phyloP scores from a whole-genome alignment of 2,113 vertebrate species.

The Prinia subflava region DNA sequence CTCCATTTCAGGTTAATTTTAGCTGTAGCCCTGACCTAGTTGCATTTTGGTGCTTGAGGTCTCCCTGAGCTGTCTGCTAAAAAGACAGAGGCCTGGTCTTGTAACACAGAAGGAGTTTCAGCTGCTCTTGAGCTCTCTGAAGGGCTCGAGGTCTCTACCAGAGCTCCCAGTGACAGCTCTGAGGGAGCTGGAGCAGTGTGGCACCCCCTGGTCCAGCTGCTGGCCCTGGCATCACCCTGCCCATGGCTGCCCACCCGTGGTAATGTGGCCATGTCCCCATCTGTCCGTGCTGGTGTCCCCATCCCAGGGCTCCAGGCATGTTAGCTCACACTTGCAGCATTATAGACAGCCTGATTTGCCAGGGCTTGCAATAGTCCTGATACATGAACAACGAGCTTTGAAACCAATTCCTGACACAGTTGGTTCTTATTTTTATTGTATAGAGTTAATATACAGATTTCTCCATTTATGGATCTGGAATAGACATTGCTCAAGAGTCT shows the following conservation, averaged over 20 bases:
- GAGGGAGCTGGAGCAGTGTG: neutral
- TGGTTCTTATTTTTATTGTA: neutral
- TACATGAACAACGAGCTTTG: neutral
- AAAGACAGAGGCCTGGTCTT: neutral
- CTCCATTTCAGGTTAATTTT: neutral
- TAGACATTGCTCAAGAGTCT: neutral
- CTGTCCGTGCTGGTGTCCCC: neutral
- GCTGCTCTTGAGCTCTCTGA: neutral
- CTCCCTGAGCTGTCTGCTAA: neutral
- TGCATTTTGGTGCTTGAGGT: neutral
- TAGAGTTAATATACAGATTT: neutral
- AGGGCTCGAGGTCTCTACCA: fast-evolving
- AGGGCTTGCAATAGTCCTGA: neutral
- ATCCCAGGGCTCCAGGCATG: neutral
- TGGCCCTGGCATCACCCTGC: neutral
- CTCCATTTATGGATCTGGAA: neutral
- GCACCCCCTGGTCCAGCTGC: neutral
- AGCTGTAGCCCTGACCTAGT: neutral
- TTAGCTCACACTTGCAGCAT: neutral
- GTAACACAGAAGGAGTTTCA: neutral
- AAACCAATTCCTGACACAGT: neutral
- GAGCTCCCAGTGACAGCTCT: neutral
- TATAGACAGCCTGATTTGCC: neutral
- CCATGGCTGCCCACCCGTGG: neutral
- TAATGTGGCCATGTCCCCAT: fast-evolving